Percentiles rank a stretch among this genome's conserved stretches.
Conservation (phyloP, 2,113 vertebrate genomes). For the Platycercus adscitus region DNA sequence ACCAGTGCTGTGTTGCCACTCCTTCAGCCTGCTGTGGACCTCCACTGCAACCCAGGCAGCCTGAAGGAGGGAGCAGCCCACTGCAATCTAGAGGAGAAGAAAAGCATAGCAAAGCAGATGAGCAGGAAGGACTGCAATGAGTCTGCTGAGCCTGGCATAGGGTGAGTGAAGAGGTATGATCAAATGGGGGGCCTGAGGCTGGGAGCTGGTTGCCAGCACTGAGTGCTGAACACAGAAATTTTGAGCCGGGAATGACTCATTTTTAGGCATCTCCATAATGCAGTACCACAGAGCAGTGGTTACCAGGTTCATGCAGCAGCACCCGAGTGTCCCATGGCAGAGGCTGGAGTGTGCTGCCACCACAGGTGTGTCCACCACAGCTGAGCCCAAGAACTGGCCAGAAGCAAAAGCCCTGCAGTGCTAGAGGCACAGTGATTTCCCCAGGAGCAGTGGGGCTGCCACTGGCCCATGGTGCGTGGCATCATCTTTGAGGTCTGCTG, state of each 20-base stretch:
- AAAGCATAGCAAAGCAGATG: background rate
- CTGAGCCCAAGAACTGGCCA: background rate
- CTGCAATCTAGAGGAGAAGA: background rate
- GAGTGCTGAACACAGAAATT: background rate
- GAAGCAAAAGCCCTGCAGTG: background rate
- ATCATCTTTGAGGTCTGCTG: background rate
- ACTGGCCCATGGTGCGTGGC: background rate
- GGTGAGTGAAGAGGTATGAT: background rate
- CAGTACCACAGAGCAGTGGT: background rate
- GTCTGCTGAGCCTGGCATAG: background rate
- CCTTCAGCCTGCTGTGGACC: background rate
- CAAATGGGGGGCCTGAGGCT: background rate
- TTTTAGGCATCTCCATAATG: background rate
- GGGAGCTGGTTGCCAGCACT: background rate
- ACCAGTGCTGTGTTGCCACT: background rate
- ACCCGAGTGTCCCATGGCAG: background rate
- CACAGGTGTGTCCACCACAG: background rate
- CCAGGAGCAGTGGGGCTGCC: background rate
- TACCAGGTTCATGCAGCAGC: background rate
- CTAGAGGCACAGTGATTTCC: background rate
- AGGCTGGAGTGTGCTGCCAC: fast-evolving
- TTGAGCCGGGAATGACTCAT: background rate
- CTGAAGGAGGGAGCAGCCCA: background rate
- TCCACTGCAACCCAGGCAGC: background rate
- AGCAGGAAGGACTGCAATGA: background rate